These are phyloP conservation scores for Felis chaus DNA, from an alignment of 2,113 vertebrate genomes.

Conservation along the genomic window DNA sequence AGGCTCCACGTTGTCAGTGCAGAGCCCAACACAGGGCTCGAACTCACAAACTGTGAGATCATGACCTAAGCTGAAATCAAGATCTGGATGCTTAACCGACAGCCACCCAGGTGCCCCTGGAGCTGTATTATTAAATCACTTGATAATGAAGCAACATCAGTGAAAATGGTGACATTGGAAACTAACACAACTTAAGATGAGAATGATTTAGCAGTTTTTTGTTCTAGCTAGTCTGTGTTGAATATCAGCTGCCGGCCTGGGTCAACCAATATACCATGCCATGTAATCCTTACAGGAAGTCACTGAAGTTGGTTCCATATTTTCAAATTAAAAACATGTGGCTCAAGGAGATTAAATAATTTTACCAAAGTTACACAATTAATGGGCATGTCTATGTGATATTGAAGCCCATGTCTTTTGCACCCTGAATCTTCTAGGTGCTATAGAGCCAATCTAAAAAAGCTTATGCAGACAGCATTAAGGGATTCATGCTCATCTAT, in stretches of 20 bases:
- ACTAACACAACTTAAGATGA: background rate
- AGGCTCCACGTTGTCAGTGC: too few relatives aligned
- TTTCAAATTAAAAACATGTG: background rate
- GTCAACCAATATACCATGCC: too few relatives aligned
- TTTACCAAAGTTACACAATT: background rate
- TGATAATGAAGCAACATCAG: background rate
- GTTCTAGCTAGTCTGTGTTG: background rate
- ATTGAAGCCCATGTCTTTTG: accelerated
- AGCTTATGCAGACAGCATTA: background rate
- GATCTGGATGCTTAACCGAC: too few relatives aligned
- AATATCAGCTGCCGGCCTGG: background rate
- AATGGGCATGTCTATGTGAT: background rate
- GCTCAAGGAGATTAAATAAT: background rate
- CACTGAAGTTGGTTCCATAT: background rate
- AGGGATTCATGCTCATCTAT: too few relatives aligned
- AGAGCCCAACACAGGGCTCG: too few relatives aligned
- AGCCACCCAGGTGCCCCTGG: too few relatives aligned
- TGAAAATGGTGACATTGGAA: background rate
- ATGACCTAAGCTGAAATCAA: too few relatives aligned
- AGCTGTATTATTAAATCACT: background rate
- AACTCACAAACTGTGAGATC: too few relatives aligned
- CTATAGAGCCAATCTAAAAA: background rate
- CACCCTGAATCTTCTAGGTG: background rate
- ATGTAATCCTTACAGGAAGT: background rate
- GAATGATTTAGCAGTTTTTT: background rate